Conservation (phyloP, 1,140 invertebrate species). For the Camponotus pennsylvanicus region DNA sequence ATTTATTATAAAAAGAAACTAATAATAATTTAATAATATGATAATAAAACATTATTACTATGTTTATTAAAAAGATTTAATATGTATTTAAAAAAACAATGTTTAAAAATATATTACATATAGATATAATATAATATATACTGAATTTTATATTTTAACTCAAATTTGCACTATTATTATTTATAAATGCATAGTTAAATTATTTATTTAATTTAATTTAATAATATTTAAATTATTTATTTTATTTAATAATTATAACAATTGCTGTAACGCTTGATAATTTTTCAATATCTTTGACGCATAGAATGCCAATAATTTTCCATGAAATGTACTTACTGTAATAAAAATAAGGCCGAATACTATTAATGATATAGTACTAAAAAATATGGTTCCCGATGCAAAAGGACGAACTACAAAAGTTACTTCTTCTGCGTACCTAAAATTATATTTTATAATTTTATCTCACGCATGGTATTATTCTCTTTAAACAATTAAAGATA, state of each 20-base stretch:
- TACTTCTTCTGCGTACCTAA: slow-evolving; percentile 57
- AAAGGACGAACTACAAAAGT: slow-evolving; percentile 37
- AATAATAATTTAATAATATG: neutral
- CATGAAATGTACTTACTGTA: slow-evolving; percentile 43
- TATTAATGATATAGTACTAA: slow-evolving; percentile 29
- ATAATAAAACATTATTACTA: neutral
- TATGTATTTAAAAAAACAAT: neutral
- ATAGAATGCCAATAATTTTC: neutral
- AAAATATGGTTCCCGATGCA: slow-evolving; percentile 49
- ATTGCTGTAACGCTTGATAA: too few species aligned
- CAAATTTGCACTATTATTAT: too few species aligned
- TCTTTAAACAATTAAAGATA: neutral
- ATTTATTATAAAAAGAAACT: neutral
- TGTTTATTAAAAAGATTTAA: neutral
- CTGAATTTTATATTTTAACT: too few species aligned
- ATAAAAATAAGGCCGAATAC: slow-evolving; percentile 41
- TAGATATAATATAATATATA: too few species aligned
- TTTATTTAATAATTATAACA: too few species aligned
- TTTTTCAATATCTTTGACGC: neutral
- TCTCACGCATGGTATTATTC: neutral
- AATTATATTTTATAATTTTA: slow-evolving; percentile 29
- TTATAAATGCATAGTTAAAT: too few species aligned
- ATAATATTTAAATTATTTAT: too few species aligned
- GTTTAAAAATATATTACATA: too few species aligned
- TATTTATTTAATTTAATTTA: too few species aligned